phyloP scores from a whole-genome alignment of 2,888 invertebrate species.

The Apamea anceps region DNA sequence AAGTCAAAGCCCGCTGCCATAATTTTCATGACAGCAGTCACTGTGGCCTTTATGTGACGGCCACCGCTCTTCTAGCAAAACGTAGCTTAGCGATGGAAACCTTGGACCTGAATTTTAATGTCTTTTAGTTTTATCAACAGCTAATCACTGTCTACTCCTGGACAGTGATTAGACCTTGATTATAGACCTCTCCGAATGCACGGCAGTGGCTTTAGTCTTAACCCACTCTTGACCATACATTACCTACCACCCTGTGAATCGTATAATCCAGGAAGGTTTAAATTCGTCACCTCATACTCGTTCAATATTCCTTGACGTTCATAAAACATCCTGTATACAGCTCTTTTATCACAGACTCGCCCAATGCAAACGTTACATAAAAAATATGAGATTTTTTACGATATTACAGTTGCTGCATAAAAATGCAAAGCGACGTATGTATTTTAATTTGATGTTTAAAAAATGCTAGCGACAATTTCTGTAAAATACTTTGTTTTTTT shows the following conservation, averaged over 20 bases:
- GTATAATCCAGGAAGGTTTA: not conserved
- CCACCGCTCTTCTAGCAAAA: not conserved
- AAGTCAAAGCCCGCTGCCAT: not conserved
- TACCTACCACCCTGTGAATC: not conserved
- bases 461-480: conserved; percentile 42
- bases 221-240: not conserved
- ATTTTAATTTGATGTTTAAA: conserved; percentile 58
- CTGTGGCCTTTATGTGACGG: not conserved
- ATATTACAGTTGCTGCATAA: conserved; percentile 46
- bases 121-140: not conserved
- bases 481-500: conserved; percentile 12
- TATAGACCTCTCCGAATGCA: not conserved
- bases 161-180: no score
- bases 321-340: conserved; percentile 15
- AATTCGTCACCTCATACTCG: not conserved
- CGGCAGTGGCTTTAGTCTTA: not conserved
- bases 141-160: not conserved
- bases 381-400: conserved; percentile 56
- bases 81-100: not conserved
- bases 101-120: not conserved
- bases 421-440: conserved; percentile 48
- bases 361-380: conserved; percentile 36
- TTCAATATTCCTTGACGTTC: conserved; percentile 19
- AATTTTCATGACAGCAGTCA: not conserved
- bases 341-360: conserved; percentile 42